phyloP scores from a whole-genome alignment of 2,888 invertebrate species.

The Hipparchia sbordonii region DNA sequence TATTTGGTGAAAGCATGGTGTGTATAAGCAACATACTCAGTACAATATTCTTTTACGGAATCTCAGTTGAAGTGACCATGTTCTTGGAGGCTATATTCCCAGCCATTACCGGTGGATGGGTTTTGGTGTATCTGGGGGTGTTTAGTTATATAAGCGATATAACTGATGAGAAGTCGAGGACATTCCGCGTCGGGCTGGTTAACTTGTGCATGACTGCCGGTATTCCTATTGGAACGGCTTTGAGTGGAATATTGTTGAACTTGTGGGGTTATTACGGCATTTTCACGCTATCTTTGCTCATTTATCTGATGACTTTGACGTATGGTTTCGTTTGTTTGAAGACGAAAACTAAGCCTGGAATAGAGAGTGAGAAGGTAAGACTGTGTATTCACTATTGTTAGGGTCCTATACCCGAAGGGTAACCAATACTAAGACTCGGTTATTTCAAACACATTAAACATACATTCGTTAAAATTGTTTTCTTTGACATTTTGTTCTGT shows the following conservation, averaged over 20 bases:
- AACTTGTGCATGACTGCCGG: conserved; percentile 84
- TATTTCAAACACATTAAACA: no score
- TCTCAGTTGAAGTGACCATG: conserved; percentile 80
- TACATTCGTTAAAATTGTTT: no score
- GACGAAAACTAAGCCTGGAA: conserved; percentile 59
- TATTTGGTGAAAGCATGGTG: conserved; percentile 78
- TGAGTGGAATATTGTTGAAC: conserved; percentile 78
- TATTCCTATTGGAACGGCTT: conserved; percentile 79
- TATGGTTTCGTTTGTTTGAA: conserved; percentile 65
- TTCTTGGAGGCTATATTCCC: conserved; percentile 80
- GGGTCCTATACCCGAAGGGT: no score
- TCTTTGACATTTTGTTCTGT: no score
- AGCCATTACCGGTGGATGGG: conserved; percentile 81
- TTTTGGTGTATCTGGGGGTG: conserved; percentile 80
- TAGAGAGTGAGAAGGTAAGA: conserved; percentile 56
- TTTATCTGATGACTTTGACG: conserved; percentile 68
- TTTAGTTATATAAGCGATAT: conserved; percentile 85
- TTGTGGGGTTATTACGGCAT: conserved; percentile 72
- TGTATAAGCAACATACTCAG: conserved; percentile 76
- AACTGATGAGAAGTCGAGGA: conserved; percentile 79
- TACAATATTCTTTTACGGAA: conserved; percentile 78
- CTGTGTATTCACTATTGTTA: not conserved
- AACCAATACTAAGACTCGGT: no score
- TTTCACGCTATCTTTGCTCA: conserved; percentile 58
- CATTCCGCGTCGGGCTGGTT: conserved; percentile 83